Evolutionary conservation across 2,113 vertebrate species (phyloP).

Genomic region (Willisornis vidua): DNA sequence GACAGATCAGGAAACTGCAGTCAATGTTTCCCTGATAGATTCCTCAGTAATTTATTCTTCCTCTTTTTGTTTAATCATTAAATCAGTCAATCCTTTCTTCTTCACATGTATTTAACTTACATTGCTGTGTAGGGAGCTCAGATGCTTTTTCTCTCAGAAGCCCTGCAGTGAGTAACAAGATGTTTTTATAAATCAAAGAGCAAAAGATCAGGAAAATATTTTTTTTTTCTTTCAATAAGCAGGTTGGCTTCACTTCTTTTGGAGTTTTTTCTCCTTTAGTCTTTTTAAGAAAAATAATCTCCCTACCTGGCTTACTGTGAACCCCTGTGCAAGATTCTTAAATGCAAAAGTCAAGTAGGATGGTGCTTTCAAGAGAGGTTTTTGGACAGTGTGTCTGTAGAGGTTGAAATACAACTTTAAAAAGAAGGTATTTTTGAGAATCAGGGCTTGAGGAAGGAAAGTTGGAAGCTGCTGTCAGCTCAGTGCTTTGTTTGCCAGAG

Average conservation of each 20-base stretch:
- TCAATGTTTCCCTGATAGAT: constrained; percentile 35
- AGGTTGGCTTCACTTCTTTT: background rate
- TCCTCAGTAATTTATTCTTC: background rate
- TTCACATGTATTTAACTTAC: background rate
- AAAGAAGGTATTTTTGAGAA: background rate
- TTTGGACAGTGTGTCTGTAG: background rate
- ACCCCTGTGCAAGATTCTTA: background rate
- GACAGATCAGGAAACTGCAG: background rate
- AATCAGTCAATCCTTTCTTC: background rate
- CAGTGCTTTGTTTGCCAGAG: background rate
- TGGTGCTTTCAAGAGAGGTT: background rate
- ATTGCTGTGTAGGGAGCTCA: background rate
- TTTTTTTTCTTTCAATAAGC: background rate
- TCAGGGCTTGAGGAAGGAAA: background rate
- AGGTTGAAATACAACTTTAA: background rate
- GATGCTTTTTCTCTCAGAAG: background rate
- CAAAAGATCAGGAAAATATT: background rate
- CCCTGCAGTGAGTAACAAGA: background rate
- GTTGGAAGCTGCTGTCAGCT: background rate
- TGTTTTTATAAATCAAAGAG: background rate
- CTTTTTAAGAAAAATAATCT: background rate
- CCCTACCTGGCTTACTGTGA: background rate
- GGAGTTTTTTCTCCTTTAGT: background rate
- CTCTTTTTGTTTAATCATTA: constrained; percentile 48
- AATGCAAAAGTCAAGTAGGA: background rate